Conservation (phyloP, 2,113 vertebrate species). For the Gnathonemus longibarbis region DNA sequence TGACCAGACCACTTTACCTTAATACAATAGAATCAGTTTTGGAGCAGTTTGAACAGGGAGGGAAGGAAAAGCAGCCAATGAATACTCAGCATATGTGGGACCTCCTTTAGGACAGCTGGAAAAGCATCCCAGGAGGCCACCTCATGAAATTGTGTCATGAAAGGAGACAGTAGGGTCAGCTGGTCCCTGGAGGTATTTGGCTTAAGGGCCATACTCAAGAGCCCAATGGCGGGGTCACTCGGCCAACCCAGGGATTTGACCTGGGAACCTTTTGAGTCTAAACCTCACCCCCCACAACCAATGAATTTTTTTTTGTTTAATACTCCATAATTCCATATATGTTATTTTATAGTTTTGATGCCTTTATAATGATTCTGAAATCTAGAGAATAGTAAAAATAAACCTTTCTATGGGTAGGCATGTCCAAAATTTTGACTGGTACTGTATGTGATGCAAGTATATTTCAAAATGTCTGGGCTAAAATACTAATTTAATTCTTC, state of each 20-base stretch:
- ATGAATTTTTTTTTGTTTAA: neutral
- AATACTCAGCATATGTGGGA: neutral
- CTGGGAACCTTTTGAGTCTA: neutral
- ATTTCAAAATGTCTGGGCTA: neutral
- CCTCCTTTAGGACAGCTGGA: neutral
- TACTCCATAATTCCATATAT: neutral
- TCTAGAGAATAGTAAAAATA: neutral
- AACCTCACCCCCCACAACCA: neutral
- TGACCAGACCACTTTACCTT: neutral
- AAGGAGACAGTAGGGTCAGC: neutral
- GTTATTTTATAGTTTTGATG: neutral
- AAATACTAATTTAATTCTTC: neutral
- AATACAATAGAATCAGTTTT: neutral
- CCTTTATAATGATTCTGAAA: neutral
- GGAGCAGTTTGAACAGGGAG: neutral
- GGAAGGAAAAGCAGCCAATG: neutral
- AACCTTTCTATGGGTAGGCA: neutral
- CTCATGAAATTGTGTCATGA: neutral
- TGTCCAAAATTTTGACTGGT: neutral
- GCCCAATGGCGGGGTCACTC: neutral
- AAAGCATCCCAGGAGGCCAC: neutral
- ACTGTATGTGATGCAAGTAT: neutral
- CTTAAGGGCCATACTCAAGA: neutral
- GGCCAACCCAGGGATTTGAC: neutral
- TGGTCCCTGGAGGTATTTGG: neutral